Conservation (phyloP, 2,113 vertebrate species). For the Mystacornis crossleyi region DNA sequence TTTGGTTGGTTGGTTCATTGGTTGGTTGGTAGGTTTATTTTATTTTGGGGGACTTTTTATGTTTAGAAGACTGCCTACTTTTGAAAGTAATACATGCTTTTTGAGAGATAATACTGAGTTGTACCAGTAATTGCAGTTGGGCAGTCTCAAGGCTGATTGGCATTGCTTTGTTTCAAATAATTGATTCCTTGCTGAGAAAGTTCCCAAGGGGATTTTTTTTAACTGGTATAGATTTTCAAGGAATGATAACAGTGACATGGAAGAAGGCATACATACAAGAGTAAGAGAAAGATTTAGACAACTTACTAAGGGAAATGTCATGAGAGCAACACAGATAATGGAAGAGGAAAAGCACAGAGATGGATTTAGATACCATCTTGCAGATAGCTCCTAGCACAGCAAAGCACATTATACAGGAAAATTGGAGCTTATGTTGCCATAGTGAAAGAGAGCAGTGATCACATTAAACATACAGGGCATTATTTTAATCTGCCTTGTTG, state of each 20-base stretch:
- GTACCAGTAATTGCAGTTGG: neutral
- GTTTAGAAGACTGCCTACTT: neutral
- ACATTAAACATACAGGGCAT: neutral
- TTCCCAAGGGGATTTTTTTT: neutral
- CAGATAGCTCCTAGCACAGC: neutral
- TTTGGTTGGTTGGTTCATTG: neutral
- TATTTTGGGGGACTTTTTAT: neutral
- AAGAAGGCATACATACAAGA: neutral
- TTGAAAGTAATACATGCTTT: neutral
- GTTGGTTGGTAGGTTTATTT: neutral
- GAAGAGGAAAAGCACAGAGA: neutral
- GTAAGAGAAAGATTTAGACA: neutral
- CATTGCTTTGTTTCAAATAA: neutral
- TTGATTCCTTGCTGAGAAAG: neutral
- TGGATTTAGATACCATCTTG: neutral
- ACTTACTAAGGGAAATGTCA: neutral
- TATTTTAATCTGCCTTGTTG: neutral
- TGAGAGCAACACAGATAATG: neutral
- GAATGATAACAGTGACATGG: neutral
- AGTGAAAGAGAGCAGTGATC: neutral
- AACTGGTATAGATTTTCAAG: slow-evolving; percentile 2
- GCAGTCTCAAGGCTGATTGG: neutral
- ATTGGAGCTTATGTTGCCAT: neutral
- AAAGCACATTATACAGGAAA: neutral
- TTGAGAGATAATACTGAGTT: neutral